Evolutionary conservation across 2,113 vertebrate genomes (phyloP), one percentile per base, ranked within the genome.

Genomic region (Ptychochromis oligacanthus): DNA sequence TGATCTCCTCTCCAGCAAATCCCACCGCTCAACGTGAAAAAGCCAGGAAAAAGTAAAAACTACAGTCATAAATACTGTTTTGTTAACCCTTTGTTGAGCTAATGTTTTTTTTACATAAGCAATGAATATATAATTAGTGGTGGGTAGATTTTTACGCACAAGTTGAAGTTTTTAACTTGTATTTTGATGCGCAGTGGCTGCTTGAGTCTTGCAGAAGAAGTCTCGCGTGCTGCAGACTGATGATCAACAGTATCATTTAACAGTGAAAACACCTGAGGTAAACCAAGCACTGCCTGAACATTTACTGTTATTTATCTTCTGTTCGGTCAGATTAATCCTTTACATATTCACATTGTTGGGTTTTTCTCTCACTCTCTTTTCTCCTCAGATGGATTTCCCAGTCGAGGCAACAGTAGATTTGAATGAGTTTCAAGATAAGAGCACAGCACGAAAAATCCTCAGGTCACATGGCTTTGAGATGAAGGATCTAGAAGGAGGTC

Each of bases 361-460:
- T 0, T 5, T 26, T 54, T n/a, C 67, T 54, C 3, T 75, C 31
- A 20, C 20, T 1, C 6, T 31, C 31, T 18, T 15, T 26, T 34
- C 5, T 31, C 43, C 34, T 43, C 75, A 96, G 96, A 88, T 95
- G 80, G 93, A 95, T 62, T 77, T 95, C 81, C 87, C 40, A 3
- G 93, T 89, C 13, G 85, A 90, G 59, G 89, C 95, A 0, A 85
- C 34, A 0, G 31, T 96, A 3, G 40, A 83, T 38, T 2, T 94
- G 38, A 13, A 13, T 0, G 1, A 7, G 22, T 94, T 95, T 75
- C 56, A 1, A 3, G 78, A 88, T 6, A 3, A 22, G 31, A 1
- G 0, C 0, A 6, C 20, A 14, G 92, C 88, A 26, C 3, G 0
- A 5, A 3, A 22, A 1, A 57, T 94, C 60, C 82, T 96, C 59